These are phyloP conservation scores for Muschampia plurimacula DNA, from an alignment of 2,888 invertebrate genomes.

Conservation along the genomic window DNA sequence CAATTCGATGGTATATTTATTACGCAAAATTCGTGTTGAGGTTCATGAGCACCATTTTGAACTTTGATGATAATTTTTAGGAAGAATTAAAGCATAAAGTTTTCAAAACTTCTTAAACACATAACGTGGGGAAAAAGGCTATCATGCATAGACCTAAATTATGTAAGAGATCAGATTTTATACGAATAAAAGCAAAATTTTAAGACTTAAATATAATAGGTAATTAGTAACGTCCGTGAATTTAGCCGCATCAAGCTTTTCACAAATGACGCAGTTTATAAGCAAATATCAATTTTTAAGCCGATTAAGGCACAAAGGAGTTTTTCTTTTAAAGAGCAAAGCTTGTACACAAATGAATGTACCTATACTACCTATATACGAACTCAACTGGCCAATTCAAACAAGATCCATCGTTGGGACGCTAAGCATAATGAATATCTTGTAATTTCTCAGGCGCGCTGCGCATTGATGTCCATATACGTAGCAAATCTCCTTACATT, in stretches of 20 bases:
- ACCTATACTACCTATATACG: neutral
- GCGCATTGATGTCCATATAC: slow-evolving; percentile 38
- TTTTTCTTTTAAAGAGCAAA: slow-evolving; percentile 20
- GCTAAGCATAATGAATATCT: slow-evolving; percentile 37
- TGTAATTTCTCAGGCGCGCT: slow-evolving; percentile 38
- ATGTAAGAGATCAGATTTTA: no score
- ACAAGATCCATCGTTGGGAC: slow-evolving; percentile 24
- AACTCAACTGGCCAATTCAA: slow-evolving; percentile 24
- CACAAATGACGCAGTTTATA: neutral
- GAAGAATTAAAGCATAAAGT: no score
- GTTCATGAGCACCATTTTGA: no score
- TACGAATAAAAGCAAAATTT: no score
- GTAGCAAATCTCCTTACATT: slow-evolving; percentile 35
- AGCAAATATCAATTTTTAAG: neutral
- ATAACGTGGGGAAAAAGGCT: no score
- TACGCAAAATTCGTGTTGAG: no score
- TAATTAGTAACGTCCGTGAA: neutral
- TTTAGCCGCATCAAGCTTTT: neutral
- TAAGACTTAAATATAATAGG: neutral
- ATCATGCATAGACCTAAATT: no score
- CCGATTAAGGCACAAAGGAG: neutral
- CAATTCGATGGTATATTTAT: no score
- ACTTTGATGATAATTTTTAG: no score
- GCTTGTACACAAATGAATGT: slow-evolving; percentile 2
- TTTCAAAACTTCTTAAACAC: no score